A percentile compares a stretch with the other conserved stretches of the same genome.
Evolutionary conservation across 2,888 invertebrate genomes (phyloP).

Genomic region (Atrina japonica): DNA sequence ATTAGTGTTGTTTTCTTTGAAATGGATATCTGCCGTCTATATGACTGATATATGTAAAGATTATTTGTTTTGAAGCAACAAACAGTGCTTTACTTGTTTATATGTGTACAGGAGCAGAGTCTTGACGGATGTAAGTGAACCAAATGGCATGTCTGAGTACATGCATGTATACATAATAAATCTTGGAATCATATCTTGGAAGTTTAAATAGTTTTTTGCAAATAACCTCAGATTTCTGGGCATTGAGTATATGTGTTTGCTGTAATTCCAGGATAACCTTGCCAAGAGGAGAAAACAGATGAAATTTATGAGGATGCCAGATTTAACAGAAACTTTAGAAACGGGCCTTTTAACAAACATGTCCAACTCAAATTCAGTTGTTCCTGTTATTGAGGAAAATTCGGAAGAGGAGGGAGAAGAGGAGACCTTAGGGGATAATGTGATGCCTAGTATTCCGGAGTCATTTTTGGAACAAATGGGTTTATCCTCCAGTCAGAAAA

Average conservation of each 20-base stretch:
- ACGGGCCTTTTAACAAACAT: constrained; percentile 15
- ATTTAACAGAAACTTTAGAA: constrained; percentile 62
- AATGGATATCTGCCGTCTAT: too few species aligned
- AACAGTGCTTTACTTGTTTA: too few species aligned
- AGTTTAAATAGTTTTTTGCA: too few species aligned
- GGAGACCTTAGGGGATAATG: constrained; percentile 23
- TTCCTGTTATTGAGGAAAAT: not conserved
- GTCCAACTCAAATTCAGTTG: not conserved
- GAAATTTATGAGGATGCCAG: constrained; percentile 71
- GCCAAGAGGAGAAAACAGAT: constrained; percentile 70
- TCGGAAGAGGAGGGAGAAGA: constrained; percentile 1
- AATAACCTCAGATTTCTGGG: too few species aligned
- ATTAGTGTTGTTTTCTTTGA: too few species aligned
- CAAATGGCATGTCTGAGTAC: too few species aligned
- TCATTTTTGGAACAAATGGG: constrained; percentile 64
- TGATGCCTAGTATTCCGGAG: constrained; percentile 68
- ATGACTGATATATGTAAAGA: too few species aligned
- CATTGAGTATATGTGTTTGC: not conserved
- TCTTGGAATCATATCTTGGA: too few species aligned
- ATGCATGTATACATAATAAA: too few species aligned
- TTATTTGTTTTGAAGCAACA: too few species aligned
- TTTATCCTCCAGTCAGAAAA: constrained; percentile 36
- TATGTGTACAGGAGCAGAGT: too few species aligned
- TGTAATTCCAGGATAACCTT: constrained; percentile 68
- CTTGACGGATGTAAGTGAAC: too few species aligned